Evolutionary conservation across 2,113 vertebrate species (phyloP).

Genomic region (Kryptolebias marmoratus): DNA sequence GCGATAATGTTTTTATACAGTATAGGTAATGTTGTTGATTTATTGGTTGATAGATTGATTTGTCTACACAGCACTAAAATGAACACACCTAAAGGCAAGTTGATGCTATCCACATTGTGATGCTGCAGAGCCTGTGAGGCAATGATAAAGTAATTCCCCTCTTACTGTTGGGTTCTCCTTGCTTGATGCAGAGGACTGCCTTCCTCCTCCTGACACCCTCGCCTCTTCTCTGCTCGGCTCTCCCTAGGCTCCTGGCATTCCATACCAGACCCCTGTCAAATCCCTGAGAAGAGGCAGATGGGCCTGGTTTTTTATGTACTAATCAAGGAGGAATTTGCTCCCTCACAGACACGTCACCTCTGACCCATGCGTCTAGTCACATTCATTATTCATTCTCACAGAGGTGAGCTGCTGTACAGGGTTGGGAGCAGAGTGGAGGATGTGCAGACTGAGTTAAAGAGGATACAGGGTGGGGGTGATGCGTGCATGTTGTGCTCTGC

Average conservation of each 20-base stretch:
- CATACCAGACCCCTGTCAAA: constrained; percentile 71
- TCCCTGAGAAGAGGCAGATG: constrained; percentile 77
- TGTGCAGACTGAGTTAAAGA: constrained; percentile 50
- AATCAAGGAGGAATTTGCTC: constrained; percentile 84
- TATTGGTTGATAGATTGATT: constrained; percentile 51
- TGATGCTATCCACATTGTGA: constrained; percentile 43
- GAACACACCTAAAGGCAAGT: constrained; percentile 42
- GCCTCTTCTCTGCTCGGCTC: constrained; percentile 31
- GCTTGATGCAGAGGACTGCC: constrained; percentile 39
- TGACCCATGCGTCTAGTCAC: constrained; percentile 78
- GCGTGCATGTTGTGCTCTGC: constrained; percentile 49
- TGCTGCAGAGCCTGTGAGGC: constrained; percentile 42
- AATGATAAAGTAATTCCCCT: constrained; percentile 62
- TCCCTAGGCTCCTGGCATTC: constrained; percentile 68
- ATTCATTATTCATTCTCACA: constrained; percentile 82
- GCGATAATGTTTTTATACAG: constrained; percentile 32
- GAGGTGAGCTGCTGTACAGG: constrained; percentile 74
- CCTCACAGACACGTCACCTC: constrained; percentile 81
- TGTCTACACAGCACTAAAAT: constrained; percentile 46
- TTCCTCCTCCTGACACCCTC: constrained; percentile 5
- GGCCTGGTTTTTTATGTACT: constrained; percentile 79
- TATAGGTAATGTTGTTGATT: constrained; percentile 33
- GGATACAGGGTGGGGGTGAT: constrained; percentile 37
- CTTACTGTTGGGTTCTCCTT: constrained; percentile 61
- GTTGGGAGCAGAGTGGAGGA: constrained; percentile 53